Conservation (phyloP, 2,113 vertebrate genomes). For the Grammomys dolichurus region DNA sequence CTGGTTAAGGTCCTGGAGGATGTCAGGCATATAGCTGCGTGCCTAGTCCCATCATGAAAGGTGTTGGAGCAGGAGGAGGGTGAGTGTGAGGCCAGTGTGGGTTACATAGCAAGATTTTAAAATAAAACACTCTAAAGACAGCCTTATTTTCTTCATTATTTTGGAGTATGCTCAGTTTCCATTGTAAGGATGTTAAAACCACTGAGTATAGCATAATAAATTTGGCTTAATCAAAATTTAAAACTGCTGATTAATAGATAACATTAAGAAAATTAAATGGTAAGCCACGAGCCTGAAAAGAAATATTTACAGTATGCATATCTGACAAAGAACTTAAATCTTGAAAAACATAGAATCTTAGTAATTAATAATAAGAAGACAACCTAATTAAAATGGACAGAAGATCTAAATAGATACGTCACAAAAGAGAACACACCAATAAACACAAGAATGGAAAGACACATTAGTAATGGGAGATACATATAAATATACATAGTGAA, state of each 20-base stretch:
- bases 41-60: neutral
- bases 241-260: constrained; percentile 5
- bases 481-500: neutral
- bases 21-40: neutral
- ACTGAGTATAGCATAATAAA: neutral
- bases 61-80: neutral
- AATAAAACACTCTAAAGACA: neutral
- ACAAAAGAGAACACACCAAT: neutral
- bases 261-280: constrained; percentile 44
- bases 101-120: neutral
- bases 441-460: neutral
- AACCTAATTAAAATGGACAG: constrained; percentile 41
- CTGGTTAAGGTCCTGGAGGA: neutral
- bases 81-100: neutral
- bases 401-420: neutral
- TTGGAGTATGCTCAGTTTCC: neutral
- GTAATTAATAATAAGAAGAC: constrained; percentile 51
- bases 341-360: constrained; percentile 1
- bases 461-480: constrained; percentile 1
- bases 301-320: constrained; percentile 1
- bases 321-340: constrained; percentile 37
- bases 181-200: constrained; percentile 4
- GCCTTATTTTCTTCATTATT: neutral
- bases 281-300: neutral
- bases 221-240: neutral